Base-by-base conservation (phyloP, 2,797 vertebrate genomes). In the Halcyon chelicuti region DNA sequence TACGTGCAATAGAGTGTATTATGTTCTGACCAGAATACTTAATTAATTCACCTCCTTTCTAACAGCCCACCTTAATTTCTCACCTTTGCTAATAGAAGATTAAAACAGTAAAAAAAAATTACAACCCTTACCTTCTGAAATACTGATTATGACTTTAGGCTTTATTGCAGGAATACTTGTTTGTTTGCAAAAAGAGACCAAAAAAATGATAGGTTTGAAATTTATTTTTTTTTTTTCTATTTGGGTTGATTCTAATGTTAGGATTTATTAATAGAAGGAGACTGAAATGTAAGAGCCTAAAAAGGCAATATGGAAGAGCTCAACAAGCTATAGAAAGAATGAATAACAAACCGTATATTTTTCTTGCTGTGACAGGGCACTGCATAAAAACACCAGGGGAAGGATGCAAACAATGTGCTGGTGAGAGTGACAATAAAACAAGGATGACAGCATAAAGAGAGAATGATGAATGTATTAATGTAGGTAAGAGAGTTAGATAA, bases 341-440 rank as follows among this genome's bases (percentile, higher is more conserved):
- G 90, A 95, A 95, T 92, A 97, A 96, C 88, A 96, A 95, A 95
- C 91, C 71, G 5, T 94, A 85, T 96, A 96, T 96, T 96, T 96
- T 95, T 94, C 86, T 83, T 90, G 63, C 88, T 20, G 0, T 93
- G 96, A 95, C 96, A 95, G 93, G 92, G 83, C 92, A 93, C 90
- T 94, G 74, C 90, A 94, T 96, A 96, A 96, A 95, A 96, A 87
- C 92, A 96, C 94, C 67, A 63, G 83, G 78, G 90, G 71, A 90
- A 74, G 61, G 71, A 94, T 94, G 93, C 92, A 96, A 95, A 96
- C 96, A 95, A 90, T 95, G 77, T 87, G 65, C 83, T 94, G 71
- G 86, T 58, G 77, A 94, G 79, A 95, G 71, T 82, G 86, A 96
- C 95, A 96, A 95, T 95, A 95, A 95, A 94, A 77, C 60, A 90